Evolutionary conservation across 2,888 invertebrate genomes (phyloP).

Genomic region (Metacarcinus magister): DNA sequence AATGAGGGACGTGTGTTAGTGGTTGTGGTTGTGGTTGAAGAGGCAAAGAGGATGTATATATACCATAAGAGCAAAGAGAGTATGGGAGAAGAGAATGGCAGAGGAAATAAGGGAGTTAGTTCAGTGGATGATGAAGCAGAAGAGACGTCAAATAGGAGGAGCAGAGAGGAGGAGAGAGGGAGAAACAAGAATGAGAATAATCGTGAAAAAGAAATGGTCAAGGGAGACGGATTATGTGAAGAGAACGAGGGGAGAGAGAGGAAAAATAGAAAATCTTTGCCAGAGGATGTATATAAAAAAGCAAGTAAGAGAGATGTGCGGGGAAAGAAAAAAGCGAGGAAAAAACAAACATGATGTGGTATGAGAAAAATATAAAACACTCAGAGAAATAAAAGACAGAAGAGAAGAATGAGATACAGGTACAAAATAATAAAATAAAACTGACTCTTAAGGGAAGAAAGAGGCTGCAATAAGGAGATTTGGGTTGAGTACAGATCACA

Average conservation of each 20-base stretch:
- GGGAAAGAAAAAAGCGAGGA: not conserved
- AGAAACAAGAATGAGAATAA: not conserved
- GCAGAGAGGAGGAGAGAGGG: not conserved
- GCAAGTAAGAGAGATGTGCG: not conserved
- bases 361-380: not conserved
- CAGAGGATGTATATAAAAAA: not conserved
- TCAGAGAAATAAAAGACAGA: not conserved
- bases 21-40: too few relatives aligned
- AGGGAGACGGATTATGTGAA: not conserved
- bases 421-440: not conserved
- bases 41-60: too few relatives aligned
- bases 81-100: too few relatives aligned
- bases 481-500: not conserved
- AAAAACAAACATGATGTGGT: constrained; percentile 11
- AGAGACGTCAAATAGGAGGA: not conserved
- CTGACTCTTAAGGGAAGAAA: not conserved
- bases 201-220: not conserved
- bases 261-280: not conserved
- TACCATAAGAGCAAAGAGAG: too few relatives aligned
- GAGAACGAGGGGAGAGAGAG: not conserved
- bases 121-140: not conserved
- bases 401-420: not conserved
- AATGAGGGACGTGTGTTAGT: not conserved
- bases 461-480: not conserved
- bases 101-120: too few relatives aligned